Base-by-base conservation (phyloP, 1,140 invertebrate species). In the Planococcus citri region DNA sequence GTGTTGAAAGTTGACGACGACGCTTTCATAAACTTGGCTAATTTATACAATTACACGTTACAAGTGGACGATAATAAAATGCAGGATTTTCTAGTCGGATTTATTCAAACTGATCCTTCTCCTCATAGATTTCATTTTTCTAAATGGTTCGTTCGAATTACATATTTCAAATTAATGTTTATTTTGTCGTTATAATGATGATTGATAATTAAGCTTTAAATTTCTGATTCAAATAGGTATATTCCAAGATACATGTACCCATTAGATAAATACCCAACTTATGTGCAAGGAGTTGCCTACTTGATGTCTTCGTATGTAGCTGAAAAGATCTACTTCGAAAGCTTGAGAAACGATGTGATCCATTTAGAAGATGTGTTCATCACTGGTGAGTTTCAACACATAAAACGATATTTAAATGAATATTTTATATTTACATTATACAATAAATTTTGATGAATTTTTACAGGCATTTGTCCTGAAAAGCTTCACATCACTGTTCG, bases 301-400 rank as follows among this genome's bases (percentile, higher is more conserved):
- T 83, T 89, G 0, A 84, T 93, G 79, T 89, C 88, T 21, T 77
- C 83, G 14, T 84, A 86, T 75, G 82, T 89, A 0, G 86, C 85
- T 9, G 75, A 75, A 22, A 85, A 82, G 70, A 79, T 94, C 9
- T 91, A 89, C 75, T 76, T 83, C 21, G 83, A 86, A 12, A 86
- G 90, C 0, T 75, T 91, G 0, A 77, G 78, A 41, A 89, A 86
- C 12, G 83, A 85, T 8, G 79, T 91, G 37, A 83, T 92, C 72
- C 88, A 92, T 75, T 77, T 92, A 22, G 92, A 95, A 76, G 92
- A 94, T 76, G 87, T 94, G 61, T 95, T 87, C 76, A 83, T 94
- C 17, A 94, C 91, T 9, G 92, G 91, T 83, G 17, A 6, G 10
- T 51, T 37, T 8, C 14, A 8, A 14, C 33, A 37, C 14, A 14